phyloP scores from a whole-genome alignment of 1,140 invertebrate genomes.

The Grapholita molesta region DNA sequence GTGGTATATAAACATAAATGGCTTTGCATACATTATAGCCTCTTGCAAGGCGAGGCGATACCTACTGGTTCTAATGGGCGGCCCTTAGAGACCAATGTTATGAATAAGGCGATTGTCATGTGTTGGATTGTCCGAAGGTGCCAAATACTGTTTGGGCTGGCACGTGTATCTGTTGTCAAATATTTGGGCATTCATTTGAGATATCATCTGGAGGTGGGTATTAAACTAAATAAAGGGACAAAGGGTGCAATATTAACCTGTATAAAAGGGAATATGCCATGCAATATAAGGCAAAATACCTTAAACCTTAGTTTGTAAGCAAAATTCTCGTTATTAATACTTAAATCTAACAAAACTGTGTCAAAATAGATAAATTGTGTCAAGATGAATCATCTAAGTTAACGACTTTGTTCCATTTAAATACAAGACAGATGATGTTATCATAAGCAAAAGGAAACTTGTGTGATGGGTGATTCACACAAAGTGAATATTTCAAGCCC shows the following conservation, averaged over 20 bases:
- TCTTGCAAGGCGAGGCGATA: slow-evolving; percentile 43
- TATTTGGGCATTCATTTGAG: slow-evolving; percentile 12
- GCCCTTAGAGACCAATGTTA: slow-evolving; percentile 39
- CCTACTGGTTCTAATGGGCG: slow-evolving; percentile 41
- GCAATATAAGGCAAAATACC: too few relatives aligned
- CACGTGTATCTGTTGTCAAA: slow-evolving; percentile 21
- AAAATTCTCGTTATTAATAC: background rate
- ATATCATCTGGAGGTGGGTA: background rate
- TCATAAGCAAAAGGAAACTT: background rate
- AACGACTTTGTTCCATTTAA: background rate
- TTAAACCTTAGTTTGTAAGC: background rate
- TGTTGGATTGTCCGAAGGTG: slow-evolving; percentile 30
- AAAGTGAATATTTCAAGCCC: background rate
- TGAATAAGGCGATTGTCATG: slow-evolving; percentile 47
- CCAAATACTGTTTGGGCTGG: slow-evolving; percentile 32
- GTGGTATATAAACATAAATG: slow-evolving; percentile 42
- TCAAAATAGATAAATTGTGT: background rate
- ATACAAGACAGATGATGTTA: background rate
- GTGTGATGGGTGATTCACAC: background rate
- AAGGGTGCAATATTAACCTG: too few relatives aligned
- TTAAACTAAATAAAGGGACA: too few relatives aligned
- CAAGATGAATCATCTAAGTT: background rate
- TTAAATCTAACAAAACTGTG: background rate
- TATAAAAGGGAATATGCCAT: too few relatives aligned
- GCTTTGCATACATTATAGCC: slow-evolving; percentile 36